These are phyloP conservation scores for Amiota communis DNA, from an alignment of 2,888 invertebrate species.

Conservation along the genomic window DNA sequence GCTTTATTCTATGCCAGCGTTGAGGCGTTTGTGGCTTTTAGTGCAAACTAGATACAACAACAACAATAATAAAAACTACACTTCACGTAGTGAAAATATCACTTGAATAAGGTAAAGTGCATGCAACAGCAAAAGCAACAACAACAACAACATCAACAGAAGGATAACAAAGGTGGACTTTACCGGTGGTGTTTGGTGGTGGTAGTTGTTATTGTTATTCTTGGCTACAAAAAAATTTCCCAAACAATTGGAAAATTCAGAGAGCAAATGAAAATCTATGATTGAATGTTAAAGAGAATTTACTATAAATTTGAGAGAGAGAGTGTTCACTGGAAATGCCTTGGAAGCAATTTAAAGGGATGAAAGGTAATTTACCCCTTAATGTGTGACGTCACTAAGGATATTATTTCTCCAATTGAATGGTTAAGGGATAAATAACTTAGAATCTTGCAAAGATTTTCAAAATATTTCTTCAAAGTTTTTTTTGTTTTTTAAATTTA, in stretches of 20 bases:
- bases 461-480: too few relatives aligned
- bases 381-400: constrained; percentile 49
- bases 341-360: constrained; percentile 13
- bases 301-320: not conserved
- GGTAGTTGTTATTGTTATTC: not conserved
- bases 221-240: constrained; percentile 39
- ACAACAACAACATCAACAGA: not conserved
- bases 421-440: not conserved
- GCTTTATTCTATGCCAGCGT: constrained; percentile 24
- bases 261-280: constrained; percentile 1
- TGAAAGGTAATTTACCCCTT: constrained; percentile 40
- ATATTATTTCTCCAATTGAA: too few relatives aligned
- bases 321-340: constrained; percentile 14
- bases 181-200: not conserved
- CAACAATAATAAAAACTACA: constrained; percentile 3
- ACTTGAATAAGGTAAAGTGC: constrained; percentile 6
- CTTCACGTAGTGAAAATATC: constrained; percentile 8
- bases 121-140: not conserved
- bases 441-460: not conserved
- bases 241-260: constrained; percentile 49
- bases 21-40: constrained; percentile 38
- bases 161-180: not conserved
- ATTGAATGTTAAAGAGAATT: constrained; percentile 34
- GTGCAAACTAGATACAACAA: constrained; percentile 33
- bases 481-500: too few relatives aligned